Base-by-base conservation (phyloP, 2,888 invertebrate genomes). In the Plagodis pulveraria region DNA sequence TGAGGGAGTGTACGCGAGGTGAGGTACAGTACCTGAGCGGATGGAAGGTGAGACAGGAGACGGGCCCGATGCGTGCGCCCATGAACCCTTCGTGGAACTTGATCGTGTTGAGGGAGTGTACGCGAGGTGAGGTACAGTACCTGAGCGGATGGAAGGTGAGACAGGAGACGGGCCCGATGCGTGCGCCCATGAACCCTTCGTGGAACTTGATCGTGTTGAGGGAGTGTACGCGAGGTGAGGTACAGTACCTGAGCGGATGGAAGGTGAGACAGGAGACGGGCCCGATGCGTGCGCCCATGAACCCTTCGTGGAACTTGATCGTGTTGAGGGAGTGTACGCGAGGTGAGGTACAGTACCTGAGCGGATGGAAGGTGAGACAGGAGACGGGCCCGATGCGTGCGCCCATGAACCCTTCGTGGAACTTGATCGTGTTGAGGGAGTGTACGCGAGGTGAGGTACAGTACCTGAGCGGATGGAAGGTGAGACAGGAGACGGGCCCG, bases 291-390 rank as follows among this genome's bases (percentile, higher is more conserved):
- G 97, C 96, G 62, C 95, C 95, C 89, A 90, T 88, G 91, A 99
- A 98, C 56, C 98, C 98, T 81, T 98, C 98, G 86, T 98, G 97
- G 84, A 96, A 96, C 81, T 96, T 96, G 80, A 98, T 96, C 5
- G 96, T 95, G 85, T 96, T 97, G 59, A 98, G 93, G 46, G n/a
- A n/a, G n/a, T n/a, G n/a, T n/a, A n/a, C n/a, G n/a, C n/a, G n/a
- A n/a, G 22, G 22, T 22, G 4, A 22, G 22, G 22, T 22, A 22
- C 22, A 22, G 22, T 65, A 91, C 90, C 89, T 93, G 73, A 97
- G 95, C 41, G 98, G 97, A 87, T 99, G 99, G 93, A 98, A 99
- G 69, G 96, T 95, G 74, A 99, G 93, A 81, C 97, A 98, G 71
- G 96, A 96, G 62, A 98, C 96, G 46, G 97, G 96, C 22, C 97